Conservation (phyloP, 2,888 invertebrate genomes). For the Iselma pallidipennis region DNA sequence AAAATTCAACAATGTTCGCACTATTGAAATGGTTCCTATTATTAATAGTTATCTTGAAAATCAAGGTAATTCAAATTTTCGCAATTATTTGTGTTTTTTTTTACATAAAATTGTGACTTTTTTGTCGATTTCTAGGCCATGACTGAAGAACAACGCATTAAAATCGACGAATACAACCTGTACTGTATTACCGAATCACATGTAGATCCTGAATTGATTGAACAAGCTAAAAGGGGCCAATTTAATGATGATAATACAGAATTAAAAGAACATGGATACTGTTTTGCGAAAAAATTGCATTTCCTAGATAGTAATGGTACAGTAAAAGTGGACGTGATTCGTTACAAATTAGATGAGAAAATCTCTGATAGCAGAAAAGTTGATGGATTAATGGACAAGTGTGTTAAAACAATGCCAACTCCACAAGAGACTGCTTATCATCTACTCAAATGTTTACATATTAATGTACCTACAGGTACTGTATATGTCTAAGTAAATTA, state of each 20-base stretch:
- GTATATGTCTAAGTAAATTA: background rate
- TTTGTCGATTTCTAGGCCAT: too few relatives aligned
- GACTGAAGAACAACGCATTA: too few relatives aligned
- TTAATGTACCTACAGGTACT: constrained; percentile 13
- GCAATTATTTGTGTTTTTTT: too few relatives aligned
- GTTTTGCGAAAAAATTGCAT: background rate
- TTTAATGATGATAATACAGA: constrained; percentile 2
- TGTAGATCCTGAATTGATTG: constrained; percentile 36
- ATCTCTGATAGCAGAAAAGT: constrained; percentile 50
- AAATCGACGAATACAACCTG: constrained; percentile 35
- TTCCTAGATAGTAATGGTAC: background rate
- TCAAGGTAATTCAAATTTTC: too few relatives aligned
- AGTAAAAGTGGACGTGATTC: constrained; percentile 37
- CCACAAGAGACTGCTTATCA: constrained; percentile 54
- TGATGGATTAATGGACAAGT: constrained; percentile 50
- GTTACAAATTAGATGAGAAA: constrained; percentile 47
- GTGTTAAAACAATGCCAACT: constrained; percentile 13
- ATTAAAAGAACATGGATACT: constrained; percentile 2
- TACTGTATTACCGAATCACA: constrained; percentile 37
- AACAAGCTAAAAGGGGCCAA: constrained; percentile 8
- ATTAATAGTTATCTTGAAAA: too few relatives aligned
- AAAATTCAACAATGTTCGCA: too few relatives aligned
- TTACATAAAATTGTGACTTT: too few relatives aligned
- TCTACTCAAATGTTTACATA: constrained; percentile 57
- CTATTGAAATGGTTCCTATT: too few relatives aligned